Base-by-base conservation (phyloP, 2,113 vertebrate genomes). In the Ptilonorhynchus violaceus region DNA sequence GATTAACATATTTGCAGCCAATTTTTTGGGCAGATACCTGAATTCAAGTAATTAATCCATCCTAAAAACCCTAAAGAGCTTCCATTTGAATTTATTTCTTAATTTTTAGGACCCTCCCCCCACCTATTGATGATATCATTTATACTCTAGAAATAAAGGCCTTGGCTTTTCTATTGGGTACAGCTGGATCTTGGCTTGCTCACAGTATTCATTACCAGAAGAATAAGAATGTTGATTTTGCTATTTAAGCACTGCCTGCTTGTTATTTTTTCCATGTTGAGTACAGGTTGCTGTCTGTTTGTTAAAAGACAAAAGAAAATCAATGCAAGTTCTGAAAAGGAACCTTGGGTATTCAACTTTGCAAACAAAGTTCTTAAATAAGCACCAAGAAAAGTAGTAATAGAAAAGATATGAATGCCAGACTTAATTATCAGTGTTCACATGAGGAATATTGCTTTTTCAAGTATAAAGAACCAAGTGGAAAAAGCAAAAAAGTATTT, bases 281-380 rank as follows among this genome's bases (percentile, higher is more conserved):
- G 63, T 79, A 79, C 30, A 94, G 83, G 62, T 88, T 94, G 47
- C 69, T 85, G 49, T 74, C 56, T 77, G 73, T 85, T 81, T 88
- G 50, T 79, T 84, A 73, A 89, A 94, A 87, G 78, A 88, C 85
- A 94, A 92, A 95, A 60, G 64, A 89, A 95, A 95, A 96, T 97
- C 96, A 95, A 96, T 96, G 25, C 7, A 68, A 58, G 64, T 76
- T 58, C 70, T 84, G 64, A 70, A 93, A 96, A 94, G 42, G 70
- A 94, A 72, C 33, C 59, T 89, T 70, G 39, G 62, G 53, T 55
- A 78, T 93, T 93, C 88, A 81, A 59, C 72, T 93, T 95, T 50
- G 77, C 68, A 90, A 95, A 74, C 41, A 78, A 95, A 95, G 41
- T 88, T 96, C 64, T 93, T 85, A 63, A 91, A 86, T 87, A 93